Base-by-base conservation (phyloP, 2,888 invertebrate genomes). In the Hedychridium roseum region DNA sequence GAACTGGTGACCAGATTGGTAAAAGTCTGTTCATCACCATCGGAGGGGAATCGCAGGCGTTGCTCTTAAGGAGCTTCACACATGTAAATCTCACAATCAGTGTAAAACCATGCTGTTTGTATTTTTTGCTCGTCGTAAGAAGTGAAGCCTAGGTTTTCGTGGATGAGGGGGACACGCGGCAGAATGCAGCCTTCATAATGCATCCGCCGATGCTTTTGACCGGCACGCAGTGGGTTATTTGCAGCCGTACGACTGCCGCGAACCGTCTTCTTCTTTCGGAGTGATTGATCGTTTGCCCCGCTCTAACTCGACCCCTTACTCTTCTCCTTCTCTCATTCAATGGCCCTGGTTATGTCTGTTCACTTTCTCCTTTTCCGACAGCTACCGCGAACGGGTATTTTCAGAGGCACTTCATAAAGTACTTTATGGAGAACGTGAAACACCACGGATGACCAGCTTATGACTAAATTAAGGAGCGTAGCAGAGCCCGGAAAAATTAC, bases 251-350 rank as follows among this genome's bases (percentile, higher is more conserved):
- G n/a, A n/a, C n/a, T 48, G 54, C 38, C 37, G 17, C 11, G 26
- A 35, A 6, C 34, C 36, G 39, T 41, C 48, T 53, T 57, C 56
- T 52, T 62, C 58, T 51, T 54, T 50, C 31, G 53, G 64, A 66
- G 64, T 70, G 70, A 70, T 70, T 71, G 69, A 71, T 70, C 61
- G 66, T 57, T 56, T 52, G 57, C 61, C 54, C 53, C 54, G 54
- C 36, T 45, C 41, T 30, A 50, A 35, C 38, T 11, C 26, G 11
- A 17, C 39, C 16, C 26, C 38, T 17, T 15, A 20, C 16, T 18
- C 9, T 9, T 23, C 23, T 23, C 23, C 9, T 9, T 23, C 23
- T 23, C 27, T 31, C 32, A 16, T n/a, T 26, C 26, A 37, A 21
- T 41, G 26, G 23, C 36, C 28, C 31, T 17, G 21, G 26, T 45